These are phyloP conservation scores for Lacanobia oleracea DNA, from an alignment of 2,888 invertebrate species.

Conservation along the genomic window DNA sequence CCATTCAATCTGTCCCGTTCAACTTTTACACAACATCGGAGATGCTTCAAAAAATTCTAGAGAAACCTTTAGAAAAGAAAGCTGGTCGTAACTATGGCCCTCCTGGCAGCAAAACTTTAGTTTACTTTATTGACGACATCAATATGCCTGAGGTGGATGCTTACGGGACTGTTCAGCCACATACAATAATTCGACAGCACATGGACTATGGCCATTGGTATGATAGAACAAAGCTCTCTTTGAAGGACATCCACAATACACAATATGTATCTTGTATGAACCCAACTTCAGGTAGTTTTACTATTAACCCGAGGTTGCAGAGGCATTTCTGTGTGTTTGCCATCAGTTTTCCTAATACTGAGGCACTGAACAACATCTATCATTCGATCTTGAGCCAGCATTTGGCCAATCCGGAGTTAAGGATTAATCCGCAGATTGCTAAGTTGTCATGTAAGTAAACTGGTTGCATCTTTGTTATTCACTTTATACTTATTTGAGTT, in stretches of 20 bases:
- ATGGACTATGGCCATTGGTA: constrained; percentile 98
- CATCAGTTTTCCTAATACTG: constrained; percentile 94
- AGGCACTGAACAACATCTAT: constrained; percentile 97
- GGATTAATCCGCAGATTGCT: constrained; percentile 93
- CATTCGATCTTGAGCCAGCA: constrained; percentile 97
- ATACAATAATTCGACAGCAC: constrained; percentile 98
- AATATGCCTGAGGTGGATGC: constrained; percentile 98
- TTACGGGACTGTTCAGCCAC: constrained; percentile 99
- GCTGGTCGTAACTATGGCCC: constrained; percentile 98
- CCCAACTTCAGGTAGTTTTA: constrained; percentile 99
- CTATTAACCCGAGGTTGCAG: constrained; percentile 98
- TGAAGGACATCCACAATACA: constrained; percentile 99
- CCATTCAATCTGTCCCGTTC: constrained; percentile 97
- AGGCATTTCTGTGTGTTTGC: constrained; percentile 97
- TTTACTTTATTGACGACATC: constrained; percentile 99
- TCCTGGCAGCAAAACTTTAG: constrained; percentile 97
- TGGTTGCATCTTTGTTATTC: background rate
- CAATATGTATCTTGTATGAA: constrained; percentile 99
- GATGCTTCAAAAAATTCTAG: constrained; percentile 97
- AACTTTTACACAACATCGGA: constrained; percentile 99
- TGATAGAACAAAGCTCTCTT: constrained; percentile 95
- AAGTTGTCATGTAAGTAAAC: constrained; percentile 90
- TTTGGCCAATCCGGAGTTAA: constrained; percentile 94
- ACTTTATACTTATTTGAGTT: background rate
- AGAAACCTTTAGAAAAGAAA: constrained; percentile 98